These are phyloP conservation scores for Coluber constrictor DNA, from an alignment of 2,797 vertebrate genomes.

Conservation along the genomic window DNA sequence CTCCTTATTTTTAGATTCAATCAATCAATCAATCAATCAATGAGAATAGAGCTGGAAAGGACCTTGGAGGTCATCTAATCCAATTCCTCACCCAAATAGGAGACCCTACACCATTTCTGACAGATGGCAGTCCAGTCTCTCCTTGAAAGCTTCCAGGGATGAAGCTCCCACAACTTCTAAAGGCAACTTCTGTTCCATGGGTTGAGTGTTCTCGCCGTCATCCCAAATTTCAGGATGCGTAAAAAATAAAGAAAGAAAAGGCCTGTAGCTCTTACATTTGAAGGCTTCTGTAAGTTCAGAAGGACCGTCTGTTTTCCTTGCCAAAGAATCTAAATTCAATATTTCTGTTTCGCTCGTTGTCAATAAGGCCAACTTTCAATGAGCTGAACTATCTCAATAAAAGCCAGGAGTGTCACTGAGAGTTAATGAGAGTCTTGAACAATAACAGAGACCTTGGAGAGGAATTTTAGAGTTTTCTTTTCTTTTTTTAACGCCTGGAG, in stretches of 20 bases:
- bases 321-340: background rate
- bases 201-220: background rate
- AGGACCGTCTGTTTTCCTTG: background rate
- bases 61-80: too few species aligned
- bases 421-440: background rate
- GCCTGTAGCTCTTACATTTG: background rate
- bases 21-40: too few species aligned
- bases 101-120: too few species aligned
- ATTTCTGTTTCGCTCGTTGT: background rate
- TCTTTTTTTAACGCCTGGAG: too few species aligned
- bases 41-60: too few species aligned
- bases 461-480: background rate
- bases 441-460: background rate
- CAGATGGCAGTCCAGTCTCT: too few species aligned
- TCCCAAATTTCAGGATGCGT: background rate
- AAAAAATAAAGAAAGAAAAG: background rate
- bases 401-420: background rate
- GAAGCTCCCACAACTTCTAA: too few species aligned
- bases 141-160: too few species aligned
- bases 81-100: too few species aligned
- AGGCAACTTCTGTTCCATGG: too few species aligned
- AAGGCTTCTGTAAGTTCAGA: background rate
- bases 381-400: background rate
- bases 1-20: too few species aligned
- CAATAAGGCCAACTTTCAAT: background rate